Evolutionary conservation across 2,888 invertebrate species (phyloP), one percentile per base, ranked within the genome.

Genomic region (Rhingia campestris): DNA sequence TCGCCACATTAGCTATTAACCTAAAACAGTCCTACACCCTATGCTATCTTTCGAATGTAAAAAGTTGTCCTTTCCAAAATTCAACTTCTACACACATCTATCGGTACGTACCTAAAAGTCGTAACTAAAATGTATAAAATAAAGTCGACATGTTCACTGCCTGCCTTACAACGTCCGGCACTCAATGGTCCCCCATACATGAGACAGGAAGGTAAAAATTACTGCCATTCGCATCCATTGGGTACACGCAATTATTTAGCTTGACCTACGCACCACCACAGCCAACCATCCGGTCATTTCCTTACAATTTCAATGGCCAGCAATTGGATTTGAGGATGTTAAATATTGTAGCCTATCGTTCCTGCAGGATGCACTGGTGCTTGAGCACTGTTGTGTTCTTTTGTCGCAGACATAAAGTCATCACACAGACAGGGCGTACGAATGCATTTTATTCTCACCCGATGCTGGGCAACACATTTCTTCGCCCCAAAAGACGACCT

Each of bases 241-340:
- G 74, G 39, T 70, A 61, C 75, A 84, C 80, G 80, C 84, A 84
- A 80, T 80, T 75, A 84, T 84, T 84, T 84, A 80, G 43, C 58
- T 43, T 80, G 66, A 59, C 74, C 70, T 75, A 80, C 80, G 80
- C 84, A 80, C 66, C 59, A 66, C 22, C 69, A 45, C 6, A 41
- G 10, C 41, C 67, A 30, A 35, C 9, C 39, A 45, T 12, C 39
- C 59, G 74, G 61, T 64, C 45, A 80, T 70, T 80, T 84, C 84
- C 84, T 84, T 80, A 70, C 70, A 74, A 80, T 81, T 81, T 70
- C 80, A 75, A 59, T 84, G 79, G 80, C 66, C 80, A 49, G 56
- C 84, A 84, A 84, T 84, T 80, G 69, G 80, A 84, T 80, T 70
- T 80, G 64, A 43, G 66, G 41, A 75, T 54, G 70, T 75, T 80